Percentiles rank a stretch among this genome's conserved stretches.
Conservation (phyloP, 2,888 invertebrate species). For the Folsomia candida region DNA sequence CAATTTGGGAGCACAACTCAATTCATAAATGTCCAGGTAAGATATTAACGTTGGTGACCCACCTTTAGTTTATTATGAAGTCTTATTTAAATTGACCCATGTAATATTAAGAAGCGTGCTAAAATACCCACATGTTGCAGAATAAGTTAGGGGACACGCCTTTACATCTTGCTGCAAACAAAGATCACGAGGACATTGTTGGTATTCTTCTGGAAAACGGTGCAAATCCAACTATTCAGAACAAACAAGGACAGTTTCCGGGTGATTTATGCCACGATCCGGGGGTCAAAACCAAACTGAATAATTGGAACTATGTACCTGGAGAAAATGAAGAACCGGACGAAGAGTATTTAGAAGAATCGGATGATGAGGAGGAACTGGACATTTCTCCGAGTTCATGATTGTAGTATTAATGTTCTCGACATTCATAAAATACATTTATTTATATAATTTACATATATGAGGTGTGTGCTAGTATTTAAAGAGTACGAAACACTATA, state of each 20-base stretch:
- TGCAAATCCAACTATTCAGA: conserved; percentile 57
- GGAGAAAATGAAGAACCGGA: conserved; percentile 28
- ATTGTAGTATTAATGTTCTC: no score
- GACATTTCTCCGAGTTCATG: no score
- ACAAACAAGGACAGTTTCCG: conserved; percentile 59
- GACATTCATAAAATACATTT: no score
- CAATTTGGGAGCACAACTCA: conserved; percentile 30
- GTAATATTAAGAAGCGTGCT: no score
- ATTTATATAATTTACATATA: no score
- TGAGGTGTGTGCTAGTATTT: no score
- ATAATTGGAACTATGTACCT: conserved; percentile 17
- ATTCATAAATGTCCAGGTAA: conserved; percentile 41
- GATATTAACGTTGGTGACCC: background rate
- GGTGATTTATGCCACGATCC: conserved; percentile 60
- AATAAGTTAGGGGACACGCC: conserved; percentile 68
- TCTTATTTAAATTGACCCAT: background rate
- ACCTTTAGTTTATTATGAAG: background rate
- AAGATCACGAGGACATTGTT: conserved; percentile 61
- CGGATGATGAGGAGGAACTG: conserved; percentile 23
- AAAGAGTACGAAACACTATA: no score
- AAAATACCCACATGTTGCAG: conserved; percentile 52
- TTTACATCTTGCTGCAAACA: conserved; percentile 63
- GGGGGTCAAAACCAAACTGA: conserved; percentile 53
- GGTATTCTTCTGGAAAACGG: conserved; percentile 59
- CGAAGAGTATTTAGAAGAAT: conserved; percentile 21